Percentiles rank a stretch among this genome's conserved stretches.
Conservation (phyloP, 2,888 invertebrate genomes). For the Rhogogaster chlorosoma region DNA sequence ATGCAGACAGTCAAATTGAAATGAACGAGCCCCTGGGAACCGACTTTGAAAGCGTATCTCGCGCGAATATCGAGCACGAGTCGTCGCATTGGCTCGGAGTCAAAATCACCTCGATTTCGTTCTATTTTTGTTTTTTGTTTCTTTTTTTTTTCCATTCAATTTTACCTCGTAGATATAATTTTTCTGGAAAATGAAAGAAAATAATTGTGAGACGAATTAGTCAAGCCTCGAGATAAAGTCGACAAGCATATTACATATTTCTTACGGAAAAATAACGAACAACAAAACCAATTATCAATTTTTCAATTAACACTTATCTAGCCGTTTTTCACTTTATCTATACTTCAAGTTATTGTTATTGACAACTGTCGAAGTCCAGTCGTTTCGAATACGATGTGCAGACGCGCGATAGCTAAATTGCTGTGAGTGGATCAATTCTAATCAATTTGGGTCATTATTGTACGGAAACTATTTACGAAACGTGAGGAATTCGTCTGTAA, state of each 20-base stretch:
- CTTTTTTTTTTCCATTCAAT: neutral
- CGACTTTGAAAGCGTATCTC: neutral
- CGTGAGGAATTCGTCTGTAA: neutral
- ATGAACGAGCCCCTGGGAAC: constrained; percentile 37
- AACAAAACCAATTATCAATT: neutral
- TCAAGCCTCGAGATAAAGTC: no score
- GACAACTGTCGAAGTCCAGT: neutral
- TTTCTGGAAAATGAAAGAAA: neutral
- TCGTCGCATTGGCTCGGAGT: neutral
- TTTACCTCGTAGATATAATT: neutral
- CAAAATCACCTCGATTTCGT: neutral
- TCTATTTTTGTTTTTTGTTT: no score
- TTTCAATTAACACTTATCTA: constrained; percentile 7
- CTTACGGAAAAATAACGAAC: neutral
- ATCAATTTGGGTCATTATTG: constrained; percentile 29
- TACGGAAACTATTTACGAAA: neutral
- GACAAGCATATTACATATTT: no score
- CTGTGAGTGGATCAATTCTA: neutral
- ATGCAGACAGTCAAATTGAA: constrained; percentile 17
- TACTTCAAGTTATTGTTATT: neutral
- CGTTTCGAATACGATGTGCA: neutral
- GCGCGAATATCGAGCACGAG: constrained; percentile 20
- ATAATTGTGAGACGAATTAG: neutral
- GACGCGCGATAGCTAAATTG: neutral
- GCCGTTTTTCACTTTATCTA: neutral